These are phyloP conservation scores for Nyctalus aviator DNA, from an alignment of 2,797 vertebrate genomes.

Conservation along the genomic window DNA sequence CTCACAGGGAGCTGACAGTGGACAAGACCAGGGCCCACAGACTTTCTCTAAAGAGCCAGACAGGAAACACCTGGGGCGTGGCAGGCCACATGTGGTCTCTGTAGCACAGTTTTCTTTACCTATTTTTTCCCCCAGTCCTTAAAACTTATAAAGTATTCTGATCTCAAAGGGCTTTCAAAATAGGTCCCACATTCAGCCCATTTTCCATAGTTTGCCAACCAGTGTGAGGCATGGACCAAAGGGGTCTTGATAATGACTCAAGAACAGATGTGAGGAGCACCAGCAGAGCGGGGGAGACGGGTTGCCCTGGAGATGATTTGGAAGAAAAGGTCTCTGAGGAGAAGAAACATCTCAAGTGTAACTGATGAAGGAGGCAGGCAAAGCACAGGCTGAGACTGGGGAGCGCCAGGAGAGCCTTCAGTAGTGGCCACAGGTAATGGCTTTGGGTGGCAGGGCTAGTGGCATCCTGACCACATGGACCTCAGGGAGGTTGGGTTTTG, in stretches of 20 bases:
- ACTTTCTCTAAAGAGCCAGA: not conserved
- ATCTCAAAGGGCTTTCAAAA: not conserved
- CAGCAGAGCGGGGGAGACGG: not conserved
- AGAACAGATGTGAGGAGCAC: not conserved
- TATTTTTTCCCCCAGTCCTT: not conserved
- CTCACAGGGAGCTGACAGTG: not conserved
- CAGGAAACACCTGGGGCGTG: not conserved
- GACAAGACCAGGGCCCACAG: not conserved
- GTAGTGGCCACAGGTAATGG: not conserved
- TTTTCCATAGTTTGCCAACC: not conserved
- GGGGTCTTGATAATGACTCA: rapidly evolving
- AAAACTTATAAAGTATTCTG: not conserved
- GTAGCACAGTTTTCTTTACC: not conserved
- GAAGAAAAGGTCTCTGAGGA: not conserved
- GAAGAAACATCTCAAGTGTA: too few species aligned
- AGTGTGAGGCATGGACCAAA: not conserved
- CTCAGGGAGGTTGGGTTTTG: not conserved
- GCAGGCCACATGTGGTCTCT: not conserved
- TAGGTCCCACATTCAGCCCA: not conserved
- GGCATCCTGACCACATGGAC: not conserved
- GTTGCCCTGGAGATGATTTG: not conserved
- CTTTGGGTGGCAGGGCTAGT: not conserved
- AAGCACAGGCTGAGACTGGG: not conserved
- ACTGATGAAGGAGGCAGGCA: not conserved
- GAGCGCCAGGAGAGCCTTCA: rapidly evolving